phyloP scores from a whole-genome alignment of 1,140 invertebrate genomes.

The Rhagoletis pomonella region DNA sequence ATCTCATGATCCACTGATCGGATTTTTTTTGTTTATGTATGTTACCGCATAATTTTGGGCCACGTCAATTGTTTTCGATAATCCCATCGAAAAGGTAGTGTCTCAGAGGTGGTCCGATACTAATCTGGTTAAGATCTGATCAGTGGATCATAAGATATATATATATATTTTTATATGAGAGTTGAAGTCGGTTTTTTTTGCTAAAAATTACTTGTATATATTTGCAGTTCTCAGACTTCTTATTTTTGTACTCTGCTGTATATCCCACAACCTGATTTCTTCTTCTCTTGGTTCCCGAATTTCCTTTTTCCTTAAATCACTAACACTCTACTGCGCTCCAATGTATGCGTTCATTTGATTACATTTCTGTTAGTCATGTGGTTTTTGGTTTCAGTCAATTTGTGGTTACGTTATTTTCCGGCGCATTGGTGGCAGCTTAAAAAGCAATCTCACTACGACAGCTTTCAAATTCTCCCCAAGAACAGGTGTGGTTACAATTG shows the following conservation, averaged over 20 bases:
- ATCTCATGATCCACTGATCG: too few species aligned
- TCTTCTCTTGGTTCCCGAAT: background rate
- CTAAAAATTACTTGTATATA: too few species aligned
- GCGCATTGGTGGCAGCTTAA: conserved; percentile 21
- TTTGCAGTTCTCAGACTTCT: too few species aligned
- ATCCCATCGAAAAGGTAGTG: too few species aligned
- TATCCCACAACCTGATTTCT: background rate
- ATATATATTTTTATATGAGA: too few species aligned
- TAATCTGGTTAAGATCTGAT: too few species aligned
- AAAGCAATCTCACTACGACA: conserved; percentile 21
- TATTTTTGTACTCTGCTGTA: background rate
- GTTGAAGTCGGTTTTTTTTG: too few species aligned
- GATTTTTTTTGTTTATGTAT: too few species aligned
- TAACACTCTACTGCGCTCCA: background rate
- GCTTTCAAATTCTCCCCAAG: background rate
- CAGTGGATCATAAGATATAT: too few species aligned
- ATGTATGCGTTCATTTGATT: background rate
- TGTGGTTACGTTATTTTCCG: conserved; percentile 39
- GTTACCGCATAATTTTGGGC: too few species aligned
- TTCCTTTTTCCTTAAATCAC: background rate
- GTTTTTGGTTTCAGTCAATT: conserved; percentile 46
- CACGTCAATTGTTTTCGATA: too few species aligned
- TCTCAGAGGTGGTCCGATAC: too few species aligned
- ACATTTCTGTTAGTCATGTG: conserved; percentile 37
- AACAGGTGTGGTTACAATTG: background rate